phyloP scores from a whole-genome alignment of 2,888 invertebrate species.

The Drosophila multiciliata region DNA sequence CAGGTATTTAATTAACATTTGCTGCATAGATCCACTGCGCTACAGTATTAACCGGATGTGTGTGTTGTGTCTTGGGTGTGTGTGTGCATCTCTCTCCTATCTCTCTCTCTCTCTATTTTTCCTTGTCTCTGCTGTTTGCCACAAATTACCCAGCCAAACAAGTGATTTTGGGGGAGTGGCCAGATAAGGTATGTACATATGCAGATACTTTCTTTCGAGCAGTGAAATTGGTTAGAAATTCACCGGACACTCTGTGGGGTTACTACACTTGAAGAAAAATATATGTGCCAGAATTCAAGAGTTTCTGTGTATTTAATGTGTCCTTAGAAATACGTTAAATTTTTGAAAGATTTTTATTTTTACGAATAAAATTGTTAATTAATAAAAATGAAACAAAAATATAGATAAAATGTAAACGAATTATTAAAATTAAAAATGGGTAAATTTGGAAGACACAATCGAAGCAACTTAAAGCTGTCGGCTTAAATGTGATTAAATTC shows the following conservation, averaged over 20 bases:
- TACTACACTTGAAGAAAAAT: slow-evolving; percentile 5
- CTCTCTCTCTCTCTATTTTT: not conserved
- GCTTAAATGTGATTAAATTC: not conserved
- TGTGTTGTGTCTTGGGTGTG: slow-evolving; percentile 8
- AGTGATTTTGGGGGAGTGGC: slow-evolving; percentile 44
- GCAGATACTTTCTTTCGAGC: slow-evolving; percentile 37
- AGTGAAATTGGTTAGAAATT: slow-evolving; percentile 35
- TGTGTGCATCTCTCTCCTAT: not conserved
- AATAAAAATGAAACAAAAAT: not conserved
- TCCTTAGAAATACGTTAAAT: not conserved
- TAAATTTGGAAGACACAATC: not conserved
- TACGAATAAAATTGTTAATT: not conserved
- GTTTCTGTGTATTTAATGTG: not conserved
- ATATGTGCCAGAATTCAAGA: not conserved
- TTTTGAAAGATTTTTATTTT: no score
- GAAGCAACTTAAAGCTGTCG: not conserved
- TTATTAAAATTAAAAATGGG: not conserved
- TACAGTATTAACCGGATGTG: slow-evolving; percentile 64
- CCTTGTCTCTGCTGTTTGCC: slow-evolving; percentile 3
- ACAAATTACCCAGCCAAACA: slow-evolving; percentile 29
- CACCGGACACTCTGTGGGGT: not conserved
- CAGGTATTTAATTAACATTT: slow-evolving; percentile 80
- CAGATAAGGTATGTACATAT: slow-evolving; percentile 27
- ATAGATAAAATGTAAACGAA: not conserved
- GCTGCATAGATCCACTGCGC: slow-evolving; percentile 40